phyloP scores from a whole-genome alignment of 2,113 vertebrate genomes.

The Ascaphus truei region DNA sequence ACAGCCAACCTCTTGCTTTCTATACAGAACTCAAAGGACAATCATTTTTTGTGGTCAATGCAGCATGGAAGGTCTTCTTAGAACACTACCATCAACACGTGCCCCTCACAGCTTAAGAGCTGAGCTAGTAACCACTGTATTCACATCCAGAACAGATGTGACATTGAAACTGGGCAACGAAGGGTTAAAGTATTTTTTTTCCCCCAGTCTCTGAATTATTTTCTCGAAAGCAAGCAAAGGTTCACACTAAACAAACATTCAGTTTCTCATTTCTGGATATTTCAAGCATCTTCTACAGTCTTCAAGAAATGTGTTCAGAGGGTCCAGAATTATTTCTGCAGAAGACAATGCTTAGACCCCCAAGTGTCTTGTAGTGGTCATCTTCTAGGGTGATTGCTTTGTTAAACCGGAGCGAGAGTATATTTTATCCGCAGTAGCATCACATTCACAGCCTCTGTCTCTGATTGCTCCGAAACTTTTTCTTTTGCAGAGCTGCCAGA shows the following conservation, averaged over 20 bases:
- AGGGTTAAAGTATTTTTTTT: neutral
- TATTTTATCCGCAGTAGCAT: neutral
- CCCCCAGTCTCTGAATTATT: neutral
- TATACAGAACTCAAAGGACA: neutral
- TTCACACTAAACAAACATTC: neutral
- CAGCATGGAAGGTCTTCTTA: neutral
- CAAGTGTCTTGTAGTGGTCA: neutral
- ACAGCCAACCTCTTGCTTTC: no score
- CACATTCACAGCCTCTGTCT: neutral
- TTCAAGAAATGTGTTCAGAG: neutral
- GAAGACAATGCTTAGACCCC: neutral
- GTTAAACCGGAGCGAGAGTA: neutral
- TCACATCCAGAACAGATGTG: neutral
- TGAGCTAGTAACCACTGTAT: neutral
- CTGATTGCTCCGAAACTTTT: slow-evolving; percentile 1
- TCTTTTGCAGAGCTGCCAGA: slow-evolving; percentile 7
- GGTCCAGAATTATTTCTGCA: neutral
- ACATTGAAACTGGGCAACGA: neutral
- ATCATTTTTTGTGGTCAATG: neutral
- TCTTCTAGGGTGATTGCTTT: neutral
- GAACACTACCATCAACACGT: slow-evolving; percentile 3
- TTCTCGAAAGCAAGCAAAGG: slow-evolving; percentile 1
- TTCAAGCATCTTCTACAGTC: no score
- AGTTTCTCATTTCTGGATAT: neutral
- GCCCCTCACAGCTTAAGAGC: neutral